Evolutionary conservation across 2,888 invertebrate genomes (phyloP).

Genomic region (Cartodere bifasciata): DNA sequence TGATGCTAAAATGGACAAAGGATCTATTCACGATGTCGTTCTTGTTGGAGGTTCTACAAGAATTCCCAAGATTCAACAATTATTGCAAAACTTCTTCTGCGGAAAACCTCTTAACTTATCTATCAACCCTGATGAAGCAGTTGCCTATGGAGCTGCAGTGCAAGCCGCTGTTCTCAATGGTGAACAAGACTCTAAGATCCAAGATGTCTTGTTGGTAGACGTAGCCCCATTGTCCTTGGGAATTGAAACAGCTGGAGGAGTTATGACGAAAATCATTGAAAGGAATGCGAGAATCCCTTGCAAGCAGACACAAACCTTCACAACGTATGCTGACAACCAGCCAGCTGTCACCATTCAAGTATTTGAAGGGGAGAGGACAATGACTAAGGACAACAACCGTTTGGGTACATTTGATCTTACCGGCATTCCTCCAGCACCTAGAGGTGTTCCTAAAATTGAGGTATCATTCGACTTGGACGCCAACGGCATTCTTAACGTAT

Average conservation of each 20-base stretch:
- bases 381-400: constrained; percentile 89
- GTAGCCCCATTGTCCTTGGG: constrained; percentile 60
- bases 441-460: constrained; percentile 40
- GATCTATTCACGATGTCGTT: constrained; percentile 64
- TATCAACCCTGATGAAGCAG: constrained; percentile 33
- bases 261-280: constrained; percentile 63
- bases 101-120: constrained; percentile 35
- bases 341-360: constrained; percentile 47
- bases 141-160: constrained; percentile 32
- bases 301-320: constrained; percentile 52
- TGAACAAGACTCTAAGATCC: constrained; percentile 53
- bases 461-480: constrained; percentile 63
- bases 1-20: constrained; percentile 68
- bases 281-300: constrained; percentile 59
- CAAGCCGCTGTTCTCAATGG: constrained; percentile 30
- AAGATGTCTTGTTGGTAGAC: constrained; percentile 58
- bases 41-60: constrained; percentile 72
- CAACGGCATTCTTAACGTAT: constrained; percentile 54
- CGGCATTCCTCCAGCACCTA: constrained; percentile 43
- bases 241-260: constrained; percentile 69
- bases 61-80: constrained; percentile 64
- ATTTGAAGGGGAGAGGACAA: constrained; percentile 66
- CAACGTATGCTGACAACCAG: constrained; percentile 57
- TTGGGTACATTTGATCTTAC: constrained; percentile 48
- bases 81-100: constrained; percentile 64